Evolutionary conservation across 2,888 invertebrate genomes (phyloP).

Genomic region (Salpingus planirostris): DNA sequence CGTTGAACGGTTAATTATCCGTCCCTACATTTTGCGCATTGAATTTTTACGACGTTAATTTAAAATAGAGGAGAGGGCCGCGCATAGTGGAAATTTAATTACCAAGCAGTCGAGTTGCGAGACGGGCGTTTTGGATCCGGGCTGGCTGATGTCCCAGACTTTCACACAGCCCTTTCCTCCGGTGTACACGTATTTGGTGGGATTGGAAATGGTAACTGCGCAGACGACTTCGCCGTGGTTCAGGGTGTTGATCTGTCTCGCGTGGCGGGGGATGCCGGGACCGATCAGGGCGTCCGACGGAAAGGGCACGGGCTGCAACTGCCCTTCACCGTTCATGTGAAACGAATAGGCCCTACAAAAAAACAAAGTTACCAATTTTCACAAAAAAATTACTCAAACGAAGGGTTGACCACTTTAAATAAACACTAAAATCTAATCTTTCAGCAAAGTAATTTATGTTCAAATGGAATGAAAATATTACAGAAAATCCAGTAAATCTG

Average conservation of each 20-base stretch:
- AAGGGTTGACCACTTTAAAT: no score
- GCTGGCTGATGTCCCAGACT: conserved; percentile 93
- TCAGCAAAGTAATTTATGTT: background rate
- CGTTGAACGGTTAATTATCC: no score
- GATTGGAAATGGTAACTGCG: conserved; percentile 92
- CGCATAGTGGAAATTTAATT: conserved; percentile 42
- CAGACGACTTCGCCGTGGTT: conserved; percentile 96
- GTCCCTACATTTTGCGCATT: no score
- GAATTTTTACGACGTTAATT: no score
- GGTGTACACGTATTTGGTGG: conserved; percentile 88
- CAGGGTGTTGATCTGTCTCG: conserved; percentile 84
- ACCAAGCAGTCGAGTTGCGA: conserved; percentile 88
- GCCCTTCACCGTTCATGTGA: conserved; percentile 84
- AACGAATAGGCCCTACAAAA: conserved; percentile 85
- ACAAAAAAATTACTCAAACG: no score
- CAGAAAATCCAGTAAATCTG: no score
- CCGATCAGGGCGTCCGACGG: conserved; percentile 89
- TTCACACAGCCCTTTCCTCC: conserved; percentile 97
- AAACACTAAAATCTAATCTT: no score
- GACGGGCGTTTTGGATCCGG: conserved; percentile 76
- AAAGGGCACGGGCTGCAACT: conserved; percentile 88
- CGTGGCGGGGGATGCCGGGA: conserved; percentile 88
- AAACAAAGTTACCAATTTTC: no score
- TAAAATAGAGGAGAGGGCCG: no score
- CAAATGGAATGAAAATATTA: no score